These are phyloP conservation scores for Jacana jacana DNA, from an alignment of 2,113 vertebrate species.

Conservation along the genomic window DNA sequence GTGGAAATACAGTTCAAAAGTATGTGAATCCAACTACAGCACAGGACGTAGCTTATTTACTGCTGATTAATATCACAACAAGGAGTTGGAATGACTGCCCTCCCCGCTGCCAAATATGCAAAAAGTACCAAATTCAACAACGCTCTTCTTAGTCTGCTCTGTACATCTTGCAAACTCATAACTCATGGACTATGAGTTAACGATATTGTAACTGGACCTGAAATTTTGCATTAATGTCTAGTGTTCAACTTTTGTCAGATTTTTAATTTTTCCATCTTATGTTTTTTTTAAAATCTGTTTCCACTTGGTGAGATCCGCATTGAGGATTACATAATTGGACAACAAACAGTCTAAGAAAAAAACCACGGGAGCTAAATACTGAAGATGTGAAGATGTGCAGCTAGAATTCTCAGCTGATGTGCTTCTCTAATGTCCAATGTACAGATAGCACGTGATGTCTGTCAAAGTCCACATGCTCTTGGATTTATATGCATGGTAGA, in stretches of 20 bases:
- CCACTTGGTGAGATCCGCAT: not conserved
- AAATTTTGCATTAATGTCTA: not conserved
- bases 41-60: not conserved
- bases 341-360: not conserved
- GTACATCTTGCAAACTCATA: not conserved
- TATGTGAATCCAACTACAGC: not conserved
- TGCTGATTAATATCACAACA: not conserved
- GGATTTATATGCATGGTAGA: not conserved
- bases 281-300: not conserved
- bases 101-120: not conserved
- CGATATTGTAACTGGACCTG: not conserved
- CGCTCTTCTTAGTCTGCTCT: not conserved
- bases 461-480: not conserved
- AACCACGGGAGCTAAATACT: not conserved
- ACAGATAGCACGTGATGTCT: not conserved
- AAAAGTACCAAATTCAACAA: not conserved
- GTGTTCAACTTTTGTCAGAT: not conserved
- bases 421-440: not conserved
- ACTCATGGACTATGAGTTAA: not conserved
- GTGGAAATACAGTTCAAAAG: not conserved
- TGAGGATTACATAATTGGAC: not conserved
- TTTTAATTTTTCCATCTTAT: not conserved
- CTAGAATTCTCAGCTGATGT: not conserved
- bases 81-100: not conserved
- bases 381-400: not conserved